Percentiles rank a stretch among this genome's conserved stretches.
phyloP scores from a whole-genome alignment of 2,797 vertebrate species.

The Fratercula arctica region DNA sequence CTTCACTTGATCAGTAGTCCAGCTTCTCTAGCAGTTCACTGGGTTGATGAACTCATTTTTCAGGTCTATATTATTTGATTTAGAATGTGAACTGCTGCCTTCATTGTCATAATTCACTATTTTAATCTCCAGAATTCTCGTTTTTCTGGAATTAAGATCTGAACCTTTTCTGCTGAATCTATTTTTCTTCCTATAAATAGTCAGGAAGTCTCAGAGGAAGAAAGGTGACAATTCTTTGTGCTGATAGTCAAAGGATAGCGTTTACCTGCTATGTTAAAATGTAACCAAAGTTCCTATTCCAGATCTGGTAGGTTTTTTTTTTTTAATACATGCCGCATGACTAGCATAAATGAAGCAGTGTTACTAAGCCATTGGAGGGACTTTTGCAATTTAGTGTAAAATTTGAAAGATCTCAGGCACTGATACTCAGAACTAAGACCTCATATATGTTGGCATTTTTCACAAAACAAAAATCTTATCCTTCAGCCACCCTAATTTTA shows the following conservation, averaged over 20 bases:
- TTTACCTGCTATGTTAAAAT: background rate
- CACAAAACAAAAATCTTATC: background rate
- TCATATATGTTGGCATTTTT: rapidly evolving
- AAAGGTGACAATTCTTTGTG: background rate
- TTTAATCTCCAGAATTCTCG: background rate
- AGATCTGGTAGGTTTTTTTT: background rate
- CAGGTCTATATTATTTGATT: background rate
- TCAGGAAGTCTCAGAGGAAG: background rate
- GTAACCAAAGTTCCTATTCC: background rate
- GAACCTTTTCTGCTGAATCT: background rate
- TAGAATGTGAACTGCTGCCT: background rate
- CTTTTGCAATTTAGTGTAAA: rapidly evolving
- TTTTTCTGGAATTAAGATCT: background rate
- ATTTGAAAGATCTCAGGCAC: background rate
- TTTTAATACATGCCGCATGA: rapidly evolving
- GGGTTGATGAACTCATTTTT: background rate
- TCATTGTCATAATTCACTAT: background rate
- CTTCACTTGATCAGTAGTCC: background rate
- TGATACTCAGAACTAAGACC: background rate
- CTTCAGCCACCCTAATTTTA: background rate
- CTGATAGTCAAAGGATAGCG: background rate
- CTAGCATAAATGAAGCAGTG: background rate
- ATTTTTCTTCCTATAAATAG: background rate
- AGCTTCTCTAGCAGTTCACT: background rate
- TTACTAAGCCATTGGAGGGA: background rate